Evolutionary conservation across 1,140 invertebrate genomes (phyloP).

Genomic region (Coenobita brevimanus): DNA sequence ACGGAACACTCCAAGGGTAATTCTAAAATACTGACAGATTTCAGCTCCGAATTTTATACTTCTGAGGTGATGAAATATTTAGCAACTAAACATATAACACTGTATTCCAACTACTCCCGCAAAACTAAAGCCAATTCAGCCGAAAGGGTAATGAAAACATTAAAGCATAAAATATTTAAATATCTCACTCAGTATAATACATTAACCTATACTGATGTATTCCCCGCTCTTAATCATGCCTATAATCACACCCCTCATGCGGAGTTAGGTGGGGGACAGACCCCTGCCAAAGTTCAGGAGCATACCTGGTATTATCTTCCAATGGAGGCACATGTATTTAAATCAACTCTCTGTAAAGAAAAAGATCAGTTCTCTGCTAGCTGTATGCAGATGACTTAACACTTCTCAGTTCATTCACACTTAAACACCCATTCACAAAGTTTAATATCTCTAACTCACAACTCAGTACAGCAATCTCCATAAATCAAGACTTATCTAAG

Average conservation of each 20-base stretch:
- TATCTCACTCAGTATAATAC: constrained; percentile 16
- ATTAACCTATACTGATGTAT: not conserved
- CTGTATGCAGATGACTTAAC: too few species aligned
- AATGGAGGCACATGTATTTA: constrained; percentile 26
- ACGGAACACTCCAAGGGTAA: not conserved
- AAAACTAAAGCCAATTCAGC: constrained; percentile 20
- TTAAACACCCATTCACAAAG: too few species aligned
- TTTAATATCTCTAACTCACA: too few species aligned
- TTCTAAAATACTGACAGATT: constrained; percentile 3
- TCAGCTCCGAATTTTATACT: constrained; percentile 3
- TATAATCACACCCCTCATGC: too few species aligned
- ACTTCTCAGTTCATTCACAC: too few species aligned
- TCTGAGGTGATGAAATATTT: not conserved
- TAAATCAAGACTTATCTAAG: too few species aligned
- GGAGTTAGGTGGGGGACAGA: not conserved
- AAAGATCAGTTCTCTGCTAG: not conserved
- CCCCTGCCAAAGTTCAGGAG: not conserved
- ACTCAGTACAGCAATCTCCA: too few species aligned
- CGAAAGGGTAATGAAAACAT: constrained; percentile 7
- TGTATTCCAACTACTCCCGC: constrained; percentile 21
- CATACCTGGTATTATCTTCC: not conserved
- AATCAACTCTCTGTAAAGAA: not conserved
- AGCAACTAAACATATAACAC: constrained; percentile 1
- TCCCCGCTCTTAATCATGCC: not conserved
- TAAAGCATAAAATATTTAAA: constrained; percentile 27